Percentiles rank a stretch among this genome's conserved stretches.
phyloP scores from a whole-genome alignment of 2,888 invertebrate species.

The Pollenia griseotomentosa region DNA sequence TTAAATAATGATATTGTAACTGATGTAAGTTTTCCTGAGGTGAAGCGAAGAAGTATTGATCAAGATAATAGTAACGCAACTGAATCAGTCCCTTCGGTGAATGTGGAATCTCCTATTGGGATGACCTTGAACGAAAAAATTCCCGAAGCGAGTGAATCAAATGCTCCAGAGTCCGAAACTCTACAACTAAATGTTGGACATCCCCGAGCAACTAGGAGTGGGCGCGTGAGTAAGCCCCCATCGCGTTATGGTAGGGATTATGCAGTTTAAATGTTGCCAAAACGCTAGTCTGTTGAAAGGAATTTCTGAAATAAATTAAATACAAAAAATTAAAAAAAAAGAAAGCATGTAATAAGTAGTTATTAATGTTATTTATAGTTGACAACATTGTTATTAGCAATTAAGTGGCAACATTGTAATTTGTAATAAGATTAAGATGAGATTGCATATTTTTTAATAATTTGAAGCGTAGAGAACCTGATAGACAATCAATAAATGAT shows the following conservation, averaged over 20 bases:
- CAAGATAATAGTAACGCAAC: neutral
- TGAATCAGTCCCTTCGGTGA: conserved; percentile 22
- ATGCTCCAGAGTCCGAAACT: neutral
- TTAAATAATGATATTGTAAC: neutral
- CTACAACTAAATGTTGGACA: neutral
- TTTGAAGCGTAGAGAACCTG: too few relatives aligned
- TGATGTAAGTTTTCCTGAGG: conserved; percentile 3
- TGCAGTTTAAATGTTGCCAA: neutral
- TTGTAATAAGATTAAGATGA: too few relatives aligned
- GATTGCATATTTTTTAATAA: too few relatives aligned
- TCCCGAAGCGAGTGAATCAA: conserved; percentile 6
- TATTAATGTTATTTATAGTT: too few relatives aligned
- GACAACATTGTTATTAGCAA: too few relatives aligned
- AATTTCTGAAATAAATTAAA: neutral
- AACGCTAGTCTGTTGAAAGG: neutral
- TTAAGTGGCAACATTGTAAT: too few relatives aligned
- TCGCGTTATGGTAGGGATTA: conserved; percentile 21
- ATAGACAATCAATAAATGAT: too few relatives aligned
- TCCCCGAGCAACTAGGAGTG: neutral
- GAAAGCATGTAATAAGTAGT: neutral
- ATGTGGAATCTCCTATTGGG: conserved; percentile 12
- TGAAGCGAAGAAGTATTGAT: neutral
- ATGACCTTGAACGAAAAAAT: conserved; percentile 1
- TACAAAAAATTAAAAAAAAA: too few relatives aligned
- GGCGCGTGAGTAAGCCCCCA: conserved; percentile 7